Conservation (phyloP, 1,140 invertebrate species). For the Anastrepha obliqua region DNA sequence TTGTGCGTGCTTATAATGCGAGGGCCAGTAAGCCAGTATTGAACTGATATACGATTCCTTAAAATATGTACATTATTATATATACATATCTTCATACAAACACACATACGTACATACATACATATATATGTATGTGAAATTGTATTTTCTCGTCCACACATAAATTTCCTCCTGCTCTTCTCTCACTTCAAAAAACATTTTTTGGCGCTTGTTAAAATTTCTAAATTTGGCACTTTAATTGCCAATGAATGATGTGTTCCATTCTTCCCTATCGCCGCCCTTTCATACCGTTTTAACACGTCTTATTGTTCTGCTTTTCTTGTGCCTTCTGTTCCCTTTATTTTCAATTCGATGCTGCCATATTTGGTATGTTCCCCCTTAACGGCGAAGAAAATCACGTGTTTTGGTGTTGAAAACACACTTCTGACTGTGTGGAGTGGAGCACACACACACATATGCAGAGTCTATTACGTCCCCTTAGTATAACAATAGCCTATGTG, state of each 20-base stretch:
- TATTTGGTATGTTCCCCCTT: slow-evolving; percentile 19
- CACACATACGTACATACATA: not conserved
- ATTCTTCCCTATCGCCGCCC: not conserved
- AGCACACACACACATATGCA: not conserved
- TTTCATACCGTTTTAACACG: not conserved
- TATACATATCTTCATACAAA: not conserved
- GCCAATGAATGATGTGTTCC: slow-evolving; percentile 35
- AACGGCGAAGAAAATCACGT: not conserved
- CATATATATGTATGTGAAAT: too few relatives aligned
- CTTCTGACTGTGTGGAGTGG: too few relatives aligned
- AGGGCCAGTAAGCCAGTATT: too few relatives aligned
- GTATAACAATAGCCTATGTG: too few relatives aligned
- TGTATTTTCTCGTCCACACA: too few relatives aligned
- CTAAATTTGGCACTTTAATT: slow-evolving; percentile 47
- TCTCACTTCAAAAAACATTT: slow-evolving; percentile 6
- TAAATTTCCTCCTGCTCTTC: not conserved
- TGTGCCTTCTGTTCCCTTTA: not conserved
- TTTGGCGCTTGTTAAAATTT: slow-evolving; percentile 37
- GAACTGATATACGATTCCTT: not conserved
- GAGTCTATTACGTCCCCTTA: too few relatives aligned
- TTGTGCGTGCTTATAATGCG: slow-evolving; percentile 1
- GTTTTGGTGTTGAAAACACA: slow-evolving; percentile 24
- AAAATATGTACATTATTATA: not conserved
- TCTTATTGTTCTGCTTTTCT: too few relatives aligned
- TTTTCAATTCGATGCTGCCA: not conserved